Base-by-base conservation (phyloP, 2,797 vertebrate genomes). In the Alca torda region DNA sequence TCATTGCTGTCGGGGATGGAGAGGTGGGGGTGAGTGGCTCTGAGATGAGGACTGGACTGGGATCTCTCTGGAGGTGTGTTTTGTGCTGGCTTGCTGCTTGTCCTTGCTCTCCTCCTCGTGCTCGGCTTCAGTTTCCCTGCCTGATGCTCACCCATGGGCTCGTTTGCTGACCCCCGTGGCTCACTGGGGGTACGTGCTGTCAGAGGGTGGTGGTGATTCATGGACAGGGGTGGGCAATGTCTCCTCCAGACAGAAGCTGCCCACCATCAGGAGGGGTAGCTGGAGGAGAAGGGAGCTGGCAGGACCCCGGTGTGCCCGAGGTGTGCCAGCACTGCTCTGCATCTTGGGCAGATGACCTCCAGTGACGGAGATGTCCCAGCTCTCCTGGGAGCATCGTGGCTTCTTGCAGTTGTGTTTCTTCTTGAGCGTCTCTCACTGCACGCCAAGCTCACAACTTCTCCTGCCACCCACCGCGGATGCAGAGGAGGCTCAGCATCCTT, bases 111-210 rank as follows among this genome's bases (percentile, higher is more conserved):
- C 12, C 19, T 17, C 13, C 4, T 60, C 11, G 1, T 0, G 1
- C 28, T 3, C 8, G 89, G 53, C 73, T 85, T 88, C 50, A 5
- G 65, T 87, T 93, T 65, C 78, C 70, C 45, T 69, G 17, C 35
- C 51, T 11, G 10, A 4, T 76, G 45, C 59, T 64, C 43, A 5
- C 35, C 35, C 14, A 0, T 1, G 26, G 59, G 39, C 19, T 72
- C 45, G 0, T 28, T 39, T 33, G 0, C 33, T 63, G 50, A 6
- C 13, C 19, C 16, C 16, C 0, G 0, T 4, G 33, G 63, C 16
- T 0, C 0, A 0, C n/a, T 3, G 21, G 19, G 18, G 39, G 0
- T 18, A 4, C 0, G 6, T 35, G 41, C 67, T 45, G 35, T 51
- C 48, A 19, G 45, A 31, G 17, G 12, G 2, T 35, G 35, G 21